phyloP scores from a whole-genome alignment of 2,797 vertebrate species.

The Typhlichthys eigenmanni region DNA sequence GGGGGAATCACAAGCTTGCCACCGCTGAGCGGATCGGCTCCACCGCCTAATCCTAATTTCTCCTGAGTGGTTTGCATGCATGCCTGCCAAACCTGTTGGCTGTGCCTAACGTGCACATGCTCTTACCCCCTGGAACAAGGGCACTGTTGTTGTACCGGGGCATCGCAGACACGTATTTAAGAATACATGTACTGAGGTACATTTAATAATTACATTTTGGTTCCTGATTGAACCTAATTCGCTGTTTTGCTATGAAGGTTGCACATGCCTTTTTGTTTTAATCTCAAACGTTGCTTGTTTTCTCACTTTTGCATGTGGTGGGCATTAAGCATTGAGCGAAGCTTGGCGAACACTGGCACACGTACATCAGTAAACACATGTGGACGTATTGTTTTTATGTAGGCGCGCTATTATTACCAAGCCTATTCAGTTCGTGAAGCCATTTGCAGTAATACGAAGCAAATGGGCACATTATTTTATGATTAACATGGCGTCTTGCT shows the following conservation, averaged over 20 bases:
- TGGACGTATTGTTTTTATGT: background rate
- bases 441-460: no score
- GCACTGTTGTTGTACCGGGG: slow-evolving; percentile 45
- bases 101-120: slow-evolving; percentile 25
- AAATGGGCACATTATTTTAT: no score
- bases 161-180: slow-evolving; percentile 1
- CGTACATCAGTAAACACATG: background rate
- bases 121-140: slow-evolving; percentile 36
- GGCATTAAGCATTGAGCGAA: background rate
- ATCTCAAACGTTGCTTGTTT: slow-evolving; percentile 1
- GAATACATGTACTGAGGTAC: no score
- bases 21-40: slow-evolving; percentile 40
- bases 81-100: slow-evolving; percentile 22
- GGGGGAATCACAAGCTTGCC: slow-evolving; percentile 57
- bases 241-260: background rate
- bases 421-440: no score
- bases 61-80: slow-evolving; percentile 29
- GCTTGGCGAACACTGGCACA: background rate
- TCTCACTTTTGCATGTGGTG: slow-evolving; percentile 2
- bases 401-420: no score
- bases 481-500: no score
- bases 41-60: slow-evolving; percentile 49
- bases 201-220: no score
- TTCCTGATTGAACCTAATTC: slow-evolving; percentile 10
- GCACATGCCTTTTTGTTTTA: background rate